Evolutionary conservation across 1,140 invertebrate genomes (phyloP), one percentile per base, ranked within the genome.

Genomic region (Tribolium castaneum): DNA sequence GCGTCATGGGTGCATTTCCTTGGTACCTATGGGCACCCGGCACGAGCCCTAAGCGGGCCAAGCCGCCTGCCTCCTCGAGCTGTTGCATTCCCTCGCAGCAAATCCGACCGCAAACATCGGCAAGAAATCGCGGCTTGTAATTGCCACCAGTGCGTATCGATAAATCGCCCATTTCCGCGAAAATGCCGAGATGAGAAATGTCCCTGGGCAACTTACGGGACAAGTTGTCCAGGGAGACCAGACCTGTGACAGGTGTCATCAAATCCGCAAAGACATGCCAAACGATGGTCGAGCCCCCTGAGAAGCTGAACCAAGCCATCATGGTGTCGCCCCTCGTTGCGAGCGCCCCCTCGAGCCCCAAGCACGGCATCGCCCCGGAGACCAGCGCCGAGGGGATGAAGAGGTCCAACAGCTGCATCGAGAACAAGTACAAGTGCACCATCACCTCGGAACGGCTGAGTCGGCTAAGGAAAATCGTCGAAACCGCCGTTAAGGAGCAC

Each of bases 401-500:
- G 62, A 73, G 81, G 25, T 83, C 83, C 4, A 83, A 81, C 50
- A 83, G 81, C 19, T 81, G 75, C 19, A 56, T 81, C 6, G 82
- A 82, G 25, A 80, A 59, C 30, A 85, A 85, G 59, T 80, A 82
- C 34, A 80, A 83, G 75, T 82, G 78, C 22, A 77, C 78, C 1
- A 89, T 89, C 9, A 86, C 87, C 19, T 87, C 87, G 12, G 89
- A 90, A 10, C 84, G 87, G 6, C 84, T 90, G 78, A 85, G 86
- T 25, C 86, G 88, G 71, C 73, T 90, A 52, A 84, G 86, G 2
- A 86, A 85, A 54, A 85, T 85, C 50, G 88, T 89, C 2, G 88
- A 89, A 52, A 87, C 87, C 12, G 88, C 89, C 10, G 85, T 87
- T n/a, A 88, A 86, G 54, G 86, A 88, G 13, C 88, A 88, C 78